Conservation (phyloP, 2,113 vertebrate species). For the Coregonus clupeaformis region DNA sequence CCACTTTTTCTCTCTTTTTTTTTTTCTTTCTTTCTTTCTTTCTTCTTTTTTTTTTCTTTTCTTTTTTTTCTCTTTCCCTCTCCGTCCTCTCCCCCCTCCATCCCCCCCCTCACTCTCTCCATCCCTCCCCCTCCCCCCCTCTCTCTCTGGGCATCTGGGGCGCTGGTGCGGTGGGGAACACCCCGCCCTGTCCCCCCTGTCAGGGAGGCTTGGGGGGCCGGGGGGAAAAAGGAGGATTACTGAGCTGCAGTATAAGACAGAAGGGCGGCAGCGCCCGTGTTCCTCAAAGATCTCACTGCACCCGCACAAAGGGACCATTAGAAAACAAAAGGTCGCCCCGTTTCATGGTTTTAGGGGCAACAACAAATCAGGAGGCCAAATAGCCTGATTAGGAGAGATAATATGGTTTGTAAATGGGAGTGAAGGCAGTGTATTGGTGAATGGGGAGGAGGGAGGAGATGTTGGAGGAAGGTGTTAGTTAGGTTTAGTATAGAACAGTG, state of each 20-base stretch:
- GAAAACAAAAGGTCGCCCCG: conserved; percentile 66
- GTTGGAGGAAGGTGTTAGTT: conserved; percentile 27
- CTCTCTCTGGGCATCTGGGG: conserved; percentile 69
- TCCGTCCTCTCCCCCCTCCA: background rate
- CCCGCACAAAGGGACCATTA: conserved; percentile 76
- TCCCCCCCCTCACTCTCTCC: conserved; percentile 33
- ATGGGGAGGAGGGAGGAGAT: conserved; percentile 20
- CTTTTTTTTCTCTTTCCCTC: conserved; percentile 7
- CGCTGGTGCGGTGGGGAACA: conserved; percentile 68
- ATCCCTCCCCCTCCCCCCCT: conserved; percentile 5
- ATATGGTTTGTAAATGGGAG: conserved; percentile 65
- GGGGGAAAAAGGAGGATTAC: too few species aligned
- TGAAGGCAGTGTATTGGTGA: conserved; percentile 49
- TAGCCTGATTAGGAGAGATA: conserved; percentile 66
- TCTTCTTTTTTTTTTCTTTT: too few species aligned
- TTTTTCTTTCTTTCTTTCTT: conserved; percentile 20
- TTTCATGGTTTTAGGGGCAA: conserved; percentile 48
- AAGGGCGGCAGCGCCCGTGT: too few species aligned
- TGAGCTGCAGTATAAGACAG: too few species aligned
- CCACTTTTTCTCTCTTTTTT: conserved; percentile 6
- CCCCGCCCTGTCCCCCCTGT: too few species aligned
- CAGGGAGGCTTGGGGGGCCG: too few species aligned
- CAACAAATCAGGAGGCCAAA: conserved; percentile 62
- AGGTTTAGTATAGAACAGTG: too few species aligned
- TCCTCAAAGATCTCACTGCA: conserved; percentile 72